Conservation (phyloP, 2,888 invertebrate species). For the Sinohyriopsis cumingii region DNA sequence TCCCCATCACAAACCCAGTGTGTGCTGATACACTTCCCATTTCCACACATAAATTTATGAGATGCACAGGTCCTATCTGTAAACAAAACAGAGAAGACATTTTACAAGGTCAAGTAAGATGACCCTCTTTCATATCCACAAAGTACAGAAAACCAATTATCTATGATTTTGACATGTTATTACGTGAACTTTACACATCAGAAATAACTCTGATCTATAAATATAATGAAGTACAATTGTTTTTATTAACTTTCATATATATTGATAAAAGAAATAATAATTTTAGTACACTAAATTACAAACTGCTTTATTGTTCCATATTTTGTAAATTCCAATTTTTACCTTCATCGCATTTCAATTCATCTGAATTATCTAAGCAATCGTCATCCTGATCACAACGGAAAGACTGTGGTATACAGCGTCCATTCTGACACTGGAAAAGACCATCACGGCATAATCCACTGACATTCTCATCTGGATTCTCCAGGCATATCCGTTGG, state of each 20-base stretch:
- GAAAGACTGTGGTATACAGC: conserved; percentile 72
- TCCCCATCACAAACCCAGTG: conserved; percentile 95
- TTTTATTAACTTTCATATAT: neutral
- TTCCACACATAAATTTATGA: conserved; percentile 54
- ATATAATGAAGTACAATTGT: no score
- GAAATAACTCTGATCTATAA: no score
- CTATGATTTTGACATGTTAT: no score
- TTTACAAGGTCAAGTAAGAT: neutral
- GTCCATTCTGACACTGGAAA: conserved; percentile 93
- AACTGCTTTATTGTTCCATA: neutral
- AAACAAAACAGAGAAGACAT: conserved; percentile 6
- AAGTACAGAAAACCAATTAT: no score
- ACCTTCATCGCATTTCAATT: conserved; percentile 55
- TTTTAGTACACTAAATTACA: no score
- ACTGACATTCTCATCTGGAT: conserved; percentile 83
- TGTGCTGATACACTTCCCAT: conserved; percentile 56
- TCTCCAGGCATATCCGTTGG: conserved; percentile 80
- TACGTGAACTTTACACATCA: no score
- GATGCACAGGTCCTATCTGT: conserved; percentile 70
- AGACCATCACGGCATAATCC: neutral
- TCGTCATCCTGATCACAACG: conserved; percentile 68
- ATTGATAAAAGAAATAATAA: neutral
- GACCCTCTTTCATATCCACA: no score
- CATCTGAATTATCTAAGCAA: conserved; percentile 64
- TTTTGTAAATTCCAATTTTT: conserved; percentile 1